phyloP scores from a whole-genome alignment of 2,797 vertebrate species.

The Onychomys leucogaster region DNA sequence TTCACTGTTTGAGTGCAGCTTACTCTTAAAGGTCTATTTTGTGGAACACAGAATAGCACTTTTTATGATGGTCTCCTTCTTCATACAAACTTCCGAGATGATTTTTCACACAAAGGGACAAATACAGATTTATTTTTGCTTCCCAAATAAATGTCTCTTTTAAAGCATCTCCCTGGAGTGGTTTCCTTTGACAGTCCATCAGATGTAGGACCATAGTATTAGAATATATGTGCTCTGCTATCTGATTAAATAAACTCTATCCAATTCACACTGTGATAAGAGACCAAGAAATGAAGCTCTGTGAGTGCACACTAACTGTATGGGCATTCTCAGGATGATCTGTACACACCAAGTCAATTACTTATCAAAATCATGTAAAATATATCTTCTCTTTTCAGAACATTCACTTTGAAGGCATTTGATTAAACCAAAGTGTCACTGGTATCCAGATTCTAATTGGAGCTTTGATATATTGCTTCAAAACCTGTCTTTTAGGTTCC shows the following conservation, averaged over 20 bases:
- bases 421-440: not conserved
- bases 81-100: conserved; percentile 37
- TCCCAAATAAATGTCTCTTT: conserved; percentile 52
- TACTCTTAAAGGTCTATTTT: conserved; percentile 19
- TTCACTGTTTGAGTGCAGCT: not conserved
- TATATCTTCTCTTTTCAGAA: not conserved
- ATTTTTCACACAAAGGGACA: conserved; percentile 55
- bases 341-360: conserved; percentile 18
- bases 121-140: not conserved
- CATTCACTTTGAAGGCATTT: not conserved
- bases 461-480: not conserved
- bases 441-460: not conserved
- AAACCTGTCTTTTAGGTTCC: not conserved
- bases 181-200: conserved; percentile 21
- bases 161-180: not conserved
- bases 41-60: not conserved
- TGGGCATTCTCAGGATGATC: conserved; percentile 9
- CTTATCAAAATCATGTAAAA: conserved; percentile 36
- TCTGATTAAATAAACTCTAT: conserved; percentile 54
- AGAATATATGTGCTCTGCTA: not conserved
- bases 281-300: conserved; percentile 31
- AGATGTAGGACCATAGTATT: not conserved
- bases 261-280: not conserved
- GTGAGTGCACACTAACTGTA: not conserved
- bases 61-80: conserved; percentile 26